A percentile compares a stretch with the other conserved stretches of the same genome.
Conservation (phyloP, 2,888 invertebrate species). For the Quadroppia sp. region DNA sequence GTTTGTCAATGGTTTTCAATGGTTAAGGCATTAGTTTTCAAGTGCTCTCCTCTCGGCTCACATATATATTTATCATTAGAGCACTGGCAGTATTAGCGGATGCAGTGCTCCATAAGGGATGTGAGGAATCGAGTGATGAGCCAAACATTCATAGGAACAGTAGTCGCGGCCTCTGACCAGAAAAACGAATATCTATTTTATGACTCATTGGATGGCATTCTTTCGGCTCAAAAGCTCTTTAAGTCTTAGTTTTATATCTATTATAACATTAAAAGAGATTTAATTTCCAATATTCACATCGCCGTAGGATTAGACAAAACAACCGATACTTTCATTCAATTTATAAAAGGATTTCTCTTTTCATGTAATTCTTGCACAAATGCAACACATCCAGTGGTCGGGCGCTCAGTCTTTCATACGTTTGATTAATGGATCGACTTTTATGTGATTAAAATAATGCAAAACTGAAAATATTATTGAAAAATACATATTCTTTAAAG, state of each 20-base stretch:
- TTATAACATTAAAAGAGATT: constrained; percentile 20
- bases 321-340: constrained; percentile 21
- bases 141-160: neutral
- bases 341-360: constrained; percentile 16
- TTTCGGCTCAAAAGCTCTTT: constrained; percentile 8
- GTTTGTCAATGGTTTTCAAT: constrained; percentile 23
- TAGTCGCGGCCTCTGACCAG: constrained; percentile 23
- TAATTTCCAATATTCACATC: constrained; percentile 22
- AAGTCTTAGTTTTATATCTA: constrained; percentile 22
- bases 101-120: neutral
- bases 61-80: constrained; percentile 23
- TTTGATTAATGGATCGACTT: constrained; percentile 18
- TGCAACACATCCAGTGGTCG: neutral
- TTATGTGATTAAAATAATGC: constrained; percentile 3
- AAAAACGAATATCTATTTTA: constrained; percentile 29
- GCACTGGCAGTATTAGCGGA: constrained; percentile 1
- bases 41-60: neutral
- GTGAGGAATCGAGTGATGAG: neutral
- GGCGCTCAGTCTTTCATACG: neutral
- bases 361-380: neutral
- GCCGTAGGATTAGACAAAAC: constrained; percentile 15
- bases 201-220: constrained; percentile 12
- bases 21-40: constrained; percentile 27
- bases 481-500: constrained; percentile 1
- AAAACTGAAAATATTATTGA: neutral